These are phyloP conservation scores for Microtus montanus DNA, from an alignment of 2,113 vertebrate genomes.

Conservation along the genomic window DNA sequence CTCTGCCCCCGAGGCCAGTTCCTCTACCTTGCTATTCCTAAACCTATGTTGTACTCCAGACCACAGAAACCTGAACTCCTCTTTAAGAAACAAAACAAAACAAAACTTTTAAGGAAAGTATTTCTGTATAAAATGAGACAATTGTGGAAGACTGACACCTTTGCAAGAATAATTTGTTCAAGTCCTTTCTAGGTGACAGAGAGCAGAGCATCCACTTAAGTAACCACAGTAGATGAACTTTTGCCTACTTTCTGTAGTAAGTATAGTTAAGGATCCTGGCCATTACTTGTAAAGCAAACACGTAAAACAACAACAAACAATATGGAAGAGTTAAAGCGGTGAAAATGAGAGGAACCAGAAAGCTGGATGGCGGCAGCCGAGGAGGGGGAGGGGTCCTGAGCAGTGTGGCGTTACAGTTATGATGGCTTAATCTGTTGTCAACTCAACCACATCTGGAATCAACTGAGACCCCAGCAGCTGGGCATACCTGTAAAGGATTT, in stretches of 20 bases:
- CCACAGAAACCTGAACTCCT: neutral
- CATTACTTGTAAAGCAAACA: neutral
- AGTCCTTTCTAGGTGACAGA: slow-evolving; percentile 19
- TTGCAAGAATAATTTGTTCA: neutral
- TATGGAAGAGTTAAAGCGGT: neutral
- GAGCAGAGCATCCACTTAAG: neutral
- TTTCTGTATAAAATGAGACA: slow-evolving; percentile 10
- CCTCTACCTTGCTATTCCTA: too few species aligned
- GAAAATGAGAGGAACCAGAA: neutral
- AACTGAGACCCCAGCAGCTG: neutral
- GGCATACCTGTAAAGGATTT: neutral
- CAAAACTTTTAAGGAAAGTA: neutral
- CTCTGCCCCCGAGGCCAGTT: neutral
- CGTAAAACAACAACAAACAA: neutral
- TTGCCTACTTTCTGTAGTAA: neutral
- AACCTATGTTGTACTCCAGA: neutral
- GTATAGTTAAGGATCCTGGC: neutral
- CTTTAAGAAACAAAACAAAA: neutral
- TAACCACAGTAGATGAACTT: neutral
- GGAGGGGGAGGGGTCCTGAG: neutral
- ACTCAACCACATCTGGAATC: neutral
- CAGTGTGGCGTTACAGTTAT: neutral
- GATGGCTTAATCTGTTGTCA: neutral
- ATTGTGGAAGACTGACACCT: neutral
- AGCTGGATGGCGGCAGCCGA: neutral